These are phyloP conservation scores for Dryobates pubescens DNA, from an alignment of 2,797 vertebrate genomes.

Conservation along the genomic window DNA sequence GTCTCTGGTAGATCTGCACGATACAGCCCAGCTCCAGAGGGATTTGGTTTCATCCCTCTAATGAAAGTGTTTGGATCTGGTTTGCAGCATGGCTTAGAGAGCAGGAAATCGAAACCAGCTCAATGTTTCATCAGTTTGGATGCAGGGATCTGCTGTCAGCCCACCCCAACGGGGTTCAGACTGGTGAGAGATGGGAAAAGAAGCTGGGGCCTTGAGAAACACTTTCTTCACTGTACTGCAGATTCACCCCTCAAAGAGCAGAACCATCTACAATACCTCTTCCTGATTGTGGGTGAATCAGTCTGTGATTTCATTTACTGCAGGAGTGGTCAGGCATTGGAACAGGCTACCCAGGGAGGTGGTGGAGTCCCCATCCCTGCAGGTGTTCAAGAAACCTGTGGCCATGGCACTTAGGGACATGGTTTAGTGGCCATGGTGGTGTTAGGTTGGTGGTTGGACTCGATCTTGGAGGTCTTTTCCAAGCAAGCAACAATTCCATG, in stretches of 20 bases:
- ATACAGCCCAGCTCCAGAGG: slow-evolving; percentile 45
- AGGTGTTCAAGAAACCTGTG: too few relatives aligned
- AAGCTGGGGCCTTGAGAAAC: neutral
- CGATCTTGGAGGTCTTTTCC: too few relatives aligned
- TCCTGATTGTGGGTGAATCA: neutral
- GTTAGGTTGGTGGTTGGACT: too few relatives aligned
- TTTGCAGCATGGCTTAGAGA: slow-evolving; percentile 47
- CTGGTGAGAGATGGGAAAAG: neutral
- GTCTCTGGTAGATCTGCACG: neutral
- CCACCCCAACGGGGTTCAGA: slow-evolving; percentile 16
- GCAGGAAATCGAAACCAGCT: slow-evolving; percentile 61
- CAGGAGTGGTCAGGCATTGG: too few relatives aligned
- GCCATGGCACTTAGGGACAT: too few relatives aligned
- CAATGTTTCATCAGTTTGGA: neutral
- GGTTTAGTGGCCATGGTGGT: too few relatives aligned
- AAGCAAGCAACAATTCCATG: too few relatives aligned
- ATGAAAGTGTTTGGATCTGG: slow-evolving; percentile 54
- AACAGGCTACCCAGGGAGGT: too few relatives aligned
- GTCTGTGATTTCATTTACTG: too few relatives aligned
- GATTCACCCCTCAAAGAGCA: neutral
- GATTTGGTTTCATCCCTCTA: slow-evolving; percentile 61
- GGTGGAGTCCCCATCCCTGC: too few relatives aligned
- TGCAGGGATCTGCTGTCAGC: neutral
- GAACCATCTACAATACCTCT: neutral
- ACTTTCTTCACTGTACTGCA: neutral